Evolutionary conservation across 1,140 invertebrate genomes (phyloP).

Genomic region (Zaprionus tsacasi): DNA sequence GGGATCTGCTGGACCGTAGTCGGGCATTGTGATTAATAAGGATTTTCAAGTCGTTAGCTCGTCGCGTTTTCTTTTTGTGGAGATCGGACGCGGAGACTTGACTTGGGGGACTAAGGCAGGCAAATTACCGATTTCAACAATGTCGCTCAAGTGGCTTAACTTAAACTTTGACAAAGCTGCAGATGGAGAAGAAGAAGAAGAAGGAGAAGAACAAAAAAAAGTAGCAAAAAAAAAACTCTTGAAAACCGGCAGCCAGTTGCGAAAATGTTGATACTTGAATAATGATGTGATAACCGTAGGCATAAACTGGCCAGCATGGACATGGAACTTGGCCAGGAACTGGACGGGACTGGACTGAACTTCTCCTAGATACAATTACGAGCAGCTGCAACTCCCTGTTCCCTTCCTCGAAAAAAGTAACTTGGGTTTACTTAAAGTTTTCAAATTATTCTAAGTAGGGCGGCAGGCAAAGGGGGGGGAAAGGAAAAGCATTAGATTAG

Average conservation of each 20-base stretch:
- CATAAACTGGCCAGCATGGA: conserved; percentile 63
- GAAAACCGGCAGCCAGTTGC: conserved; percentile 33
- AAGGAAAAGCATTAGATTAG: conserved; percentile 59
- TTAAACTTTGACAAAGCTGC: conserved; percentile 73
- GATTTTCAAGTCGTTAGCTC: conserved; percentile 80
- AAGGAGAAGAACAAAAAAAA: conserved; percentile 8
- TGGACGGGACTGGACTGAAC: conserved; percentile 35
- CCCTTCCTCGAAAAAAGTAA: conserved; percentile 42
- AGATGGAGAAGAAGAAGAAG: background rate
- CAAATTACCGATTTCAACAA: conserved; percentile 82
- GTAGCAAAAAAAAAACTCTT: conserved; percentile 1
- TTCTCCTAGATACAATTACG: conserved; percentile 66
- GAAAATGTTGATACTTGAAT: conserved; percentile 76
- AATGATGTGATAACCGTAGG: conserved; percentile 82
- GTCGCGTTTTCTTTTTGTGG: conserved; percentile 47
- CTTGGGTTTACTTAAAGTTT: conserved; percentile 72
- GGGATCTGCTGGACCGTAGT: conserved; percentile 9
- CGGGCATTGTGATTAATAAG: conserved; percentile 77
- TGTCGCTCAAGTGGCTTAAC: conserved; percentile 81
- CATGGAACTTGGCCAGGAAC: conserved; percentile 5
- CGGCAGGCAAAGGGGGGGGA: conserved; percentile 23
- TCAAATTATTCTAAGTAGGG: conserved; percentile 80
- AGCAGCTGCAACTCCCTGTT: conserved; percentile 10
- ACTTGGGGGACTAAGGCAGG: conserved; percentile 42
- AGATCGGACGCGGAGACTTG: conserved; percentile 18